Evolutionary conservation across 92 coral and sea anemone species (phyloP), one percentile per base, ranked within the genome.

Genomic region (Ricordea florida): DNA sequence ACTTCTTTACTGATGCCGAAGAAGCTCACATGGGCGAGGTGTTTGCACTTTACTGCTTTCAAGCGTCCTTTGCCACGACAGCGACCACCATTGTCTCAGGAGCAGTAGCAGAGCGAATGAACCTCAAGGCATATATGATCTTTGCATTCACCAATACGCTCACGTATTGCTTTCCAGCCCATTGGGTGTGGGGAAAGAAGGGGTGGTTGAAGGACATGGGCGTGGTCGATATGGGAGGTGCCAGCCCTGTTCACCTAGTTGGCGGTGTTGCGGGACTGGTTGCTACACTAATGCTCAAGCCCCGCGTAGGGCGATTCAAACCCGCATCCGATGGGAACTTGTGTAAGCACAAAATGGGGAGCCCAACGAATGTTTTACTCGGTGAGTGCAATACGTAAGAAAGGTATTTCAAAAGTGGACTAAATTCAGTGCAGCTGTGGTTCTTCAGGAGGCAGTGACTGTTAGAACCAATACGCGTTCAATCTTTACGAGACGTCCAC

Each of bases 181-280:
- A 90, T 57, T 90, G 97, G 97, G 97, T 90, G 27, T 90, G 97
- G 97, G 92, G 93, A n/a, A 82, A 87, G 1, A 85, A 79, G 21
- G 97, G 97, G 10, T 90, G 97, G 97, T 51, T 90, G 7, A 87
- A 73, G 38, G 78, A 74, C 7, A 76, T 90, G 70, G 97, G 93
- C 5, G 97, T 90, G 40, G 84, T 90, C 53, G 97, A 90, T 29
- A 89, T 90, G 83, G 97, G 93, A 57, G 97, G 97, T 8, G 97
- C 97, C 11, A 90, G 97, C 8, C 97, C 93, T 2, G 97, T 90
- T 13, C 97, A 90, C 24, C 75, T 90, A 10, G 93, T 87, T 1
- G 97, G 97, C 13, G 97, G 97, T 18, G 89, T 90, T 14, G 97
- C 97, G 2, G 97, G 97, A 16, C 68, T 90, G 28, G 90, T 90